Evolutionary conservation across 2,113 vertebrate species (phyloP).

Genomic region (Carollia perspicillata): DNA sequence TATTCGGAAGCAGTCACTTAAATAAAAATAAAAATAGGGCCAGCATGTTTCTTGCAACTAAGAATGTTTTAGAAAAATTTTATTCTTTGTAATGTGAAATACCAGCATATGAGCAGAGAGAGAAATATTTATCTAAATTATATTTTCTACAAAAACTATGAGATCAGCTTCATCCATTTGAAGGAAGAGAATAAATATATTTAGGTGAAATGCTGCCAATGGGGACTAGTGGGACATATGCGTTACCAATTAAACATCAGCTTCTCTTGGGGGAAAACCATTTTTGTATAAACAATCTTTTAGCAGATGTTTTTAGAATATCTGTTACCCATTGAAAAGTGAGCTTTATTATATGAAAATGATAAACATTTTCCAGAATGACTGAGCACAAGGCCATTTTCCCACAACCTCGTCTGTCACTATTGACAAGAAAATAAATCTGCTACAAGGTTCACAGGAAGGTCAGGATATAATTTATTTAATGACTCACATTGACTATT

Average conservation of each 20-base stretch:
- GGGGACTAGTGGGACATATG: neutral
- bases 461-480: neutral
- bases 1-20: neutral
- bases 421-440: constrained; percentile 30
- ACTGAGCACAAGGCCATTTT: neutral
- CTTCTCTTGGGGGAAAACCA: neutral
- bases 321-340: constrained; percentile 15
- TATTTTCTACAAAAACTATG: neutral
- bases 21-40: neutral
- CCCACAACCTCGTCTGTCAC: neutral
- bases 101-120: neutral
- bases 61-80: neutral
- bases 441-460: neutral
- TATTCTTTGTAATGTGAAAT: neutral
- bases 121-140: neutral
- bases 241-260: neutral
- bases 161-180: neutral
- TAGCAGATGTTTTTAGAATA: constrained; percentile 21
- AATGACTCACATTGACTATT: neutral
- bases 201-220: neutral
- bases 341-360: constrained; percentile 47
- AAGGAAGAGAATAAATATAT: neutral
- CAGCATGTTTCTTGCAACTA: neutral
- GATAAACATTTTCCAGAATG: constrained; percentile 43
- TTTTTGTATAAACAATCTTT: neutral